A percentile compares a stretch with the other conserved stretches of the same genome.
Conservation (phyloP, 2,888 invertebrate species). For the Phengaris arion region DNA sequence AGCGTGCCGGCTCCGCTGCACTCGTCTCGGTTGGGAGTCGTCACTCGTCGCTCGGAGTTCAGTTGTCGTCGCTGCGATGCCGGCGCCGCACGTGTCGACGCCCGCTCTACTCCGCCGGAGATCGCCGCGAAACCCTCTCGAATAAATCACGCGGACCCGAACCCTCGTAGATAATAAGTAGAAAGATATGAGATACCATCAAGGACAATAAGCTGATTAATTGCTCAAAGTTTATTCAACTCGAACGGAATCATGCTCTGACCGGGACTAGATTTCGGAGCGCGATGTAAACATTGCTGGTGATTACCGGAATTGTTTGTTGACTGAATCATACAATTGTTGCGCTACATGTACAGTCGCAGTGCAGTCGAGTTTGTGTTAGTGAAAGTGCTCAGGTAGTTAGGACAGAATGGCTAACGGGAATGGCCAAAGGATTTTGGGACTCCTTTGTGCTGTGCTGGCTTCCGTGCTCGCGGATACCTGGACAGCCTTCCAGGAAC, state of each 20-base stretch:
- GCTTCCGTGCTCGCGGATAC: constrained; percentile 80
- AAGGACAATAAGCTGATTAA: constrained; percentile 62
- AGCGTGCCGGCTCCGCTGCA: constrained; percentile 56
- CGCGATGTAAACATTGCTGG: constrained; percentile 68
- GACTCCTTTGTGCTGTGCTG: constrained; percentile 60
- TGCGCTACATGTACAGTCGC: constrained; percentile 50
- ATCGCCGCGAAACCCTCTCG: constrained; percentile 67
- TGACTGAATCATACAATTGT: constrained; percentile 52
- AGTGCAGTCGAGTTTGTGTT: constrained; percentile 48
- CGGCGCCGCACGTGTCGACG: constrained; percentile 62
- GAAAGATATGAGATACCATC: constrained; percentile 64
- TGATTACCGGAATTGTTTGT: constrained; percentile 65
- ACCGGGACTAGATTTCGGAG: constrained; percentile 57
- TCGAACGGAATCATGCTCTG: constrained; percentile 61
- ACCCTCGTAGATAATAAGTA: constrained; percentile 65
- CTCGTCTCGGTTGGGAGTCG: constrained; percentile 40
- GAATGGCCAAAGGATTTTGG: constrained; percentile 56
- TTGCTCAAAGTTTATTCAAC: constrained; percentile 59
- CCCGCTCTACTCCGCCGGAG: constrained; percentile 50
- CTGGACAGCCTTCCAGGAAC: constrained; percentile 83
- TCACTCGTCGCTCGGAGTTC: constrained; percentile 39
- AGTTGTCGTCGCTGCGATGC: constrained; percentile 70
- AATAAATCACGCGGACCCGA: constrained; percentile 67
- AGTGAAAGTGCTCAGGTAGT: constrained; percentile 54
- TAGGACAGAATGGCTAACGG: constrained; percentile 55